Conservation (phyloP, 2,797 vertebrate species). For the Chloroceryle amazona region DNA sequence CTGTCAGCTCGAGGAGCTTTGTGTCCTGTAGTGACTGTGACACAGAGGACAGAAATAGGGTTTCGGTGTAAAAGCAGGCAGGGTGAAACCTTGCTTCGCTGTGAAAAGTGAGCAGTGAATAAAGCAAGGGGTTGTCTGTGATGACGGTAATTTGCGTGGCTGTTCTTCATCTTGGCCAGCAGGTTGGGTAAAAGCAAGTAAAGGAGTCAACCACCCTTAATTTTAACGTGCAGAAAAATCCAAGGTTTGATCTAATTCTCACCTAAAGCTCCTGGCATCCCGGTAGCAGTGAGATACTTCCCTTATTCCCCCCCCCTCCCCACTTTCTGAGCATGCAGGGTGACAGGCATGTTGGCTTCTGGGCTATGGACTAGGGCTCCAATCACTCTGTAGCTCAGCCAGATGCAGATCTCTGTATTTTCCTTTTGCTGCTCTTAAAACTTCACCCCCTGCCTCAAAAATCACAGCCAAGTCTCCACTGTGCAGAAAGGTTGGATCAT, state of each 20-base stretch:
- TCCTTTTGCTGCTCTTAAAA: background rate
- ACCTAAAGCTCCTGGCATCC: background rate
- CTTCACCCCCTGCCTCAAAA: background rate
- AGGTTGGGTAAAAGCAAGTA: background rate
- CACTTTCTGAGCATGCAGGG: background rate
- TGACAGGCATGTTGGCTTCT: accelerated
- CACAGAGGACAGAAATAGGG: background rate
- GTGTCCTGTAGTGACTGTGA: background rate
- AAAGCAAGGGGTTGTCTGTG: background rate
- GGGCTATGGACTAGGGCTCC: background rate
- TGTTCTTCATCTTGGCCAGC: background rate
- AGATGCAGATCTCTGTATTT: background rate
- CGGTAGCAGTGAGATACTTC: background rate
- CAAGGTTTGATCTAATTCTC: background rate
- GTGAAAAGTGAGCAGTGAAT: background rate
- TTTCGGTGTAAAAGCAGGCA: background rate
- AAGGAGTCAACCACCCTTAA: background rate
- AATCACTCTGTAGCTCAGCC: background rate
- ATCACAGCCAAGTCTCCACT: background rate
- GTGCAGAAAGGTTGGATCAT: background rate
- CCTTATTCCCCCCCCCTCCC: background rate
- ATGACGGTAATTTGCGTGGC: background rate
- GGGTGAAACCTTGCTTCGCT: background rate
- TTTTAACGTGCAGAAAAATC: background rate
- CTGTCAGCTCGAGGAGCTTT: background rate